Conservation (phyloP, 1,140 invertebrate species). For the Heliconius nattereri region DNA sequence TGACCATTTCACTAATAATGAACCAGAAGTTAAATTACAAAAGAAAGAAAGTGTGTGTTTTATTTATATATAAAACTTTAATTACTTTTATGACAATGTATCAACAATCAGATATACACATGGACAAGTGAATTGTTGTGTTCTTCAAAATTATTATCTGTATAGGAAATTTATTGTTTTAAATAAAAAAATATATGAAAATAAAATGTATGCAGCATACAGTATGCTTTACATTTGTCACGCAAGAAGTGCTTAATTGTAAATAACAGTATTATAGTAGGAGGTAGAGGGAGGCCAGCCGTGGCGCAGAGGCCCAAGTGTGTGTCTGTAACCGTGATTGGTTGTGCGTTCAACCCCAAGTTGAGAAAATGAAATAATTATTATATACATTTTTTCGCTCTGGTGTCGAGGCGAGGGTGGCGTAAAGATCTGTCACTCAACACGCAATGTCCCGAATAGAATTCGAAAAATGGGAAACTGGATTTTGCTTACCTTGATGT, state of each 20-base stretch:
- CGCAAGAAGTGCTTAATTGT: background rate
- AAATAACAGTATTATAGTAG: background rate
- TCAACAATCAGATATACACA: background rate
- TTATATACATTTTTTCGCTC: too few species aligned
- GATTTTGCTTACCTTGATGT: too few species aligned
- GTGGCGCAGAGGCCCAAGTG: too few species aligned
- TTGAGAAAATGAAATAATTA: too few species aligned
- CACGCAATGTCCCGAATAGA: too few species aligned
- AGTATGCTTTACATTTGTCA: background rate
- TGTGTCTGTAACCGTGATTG: too few species aligned
- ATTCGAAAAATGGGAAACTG: too few species aligned
- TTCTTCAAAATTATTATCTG: background rate
- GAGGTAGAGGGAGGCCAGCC: too few species aligned
- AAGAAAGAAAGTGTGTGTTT: background rate
- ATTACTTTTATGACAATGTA: background rate
- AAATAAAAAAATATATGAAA: background rate
- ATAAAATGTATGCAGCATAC: background rate
- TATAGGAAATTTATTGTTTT: conserved; percentile 1
- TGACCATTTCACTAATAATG: background rate
- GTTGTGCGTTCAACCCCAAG: too few species aligned
- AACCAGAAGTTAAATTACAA: conserved; percentile 8
- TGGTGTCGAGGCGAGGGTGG: too few species aligned
- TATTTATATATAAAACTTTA: background rate
- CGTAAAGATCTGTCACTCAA: too few species aligned
- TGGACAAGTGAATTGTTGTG: background rate